Evolutionary conservation across 2,888 invertebrate species (phyloP).

Genomic region (Platycheirus albimanus): DNA sequence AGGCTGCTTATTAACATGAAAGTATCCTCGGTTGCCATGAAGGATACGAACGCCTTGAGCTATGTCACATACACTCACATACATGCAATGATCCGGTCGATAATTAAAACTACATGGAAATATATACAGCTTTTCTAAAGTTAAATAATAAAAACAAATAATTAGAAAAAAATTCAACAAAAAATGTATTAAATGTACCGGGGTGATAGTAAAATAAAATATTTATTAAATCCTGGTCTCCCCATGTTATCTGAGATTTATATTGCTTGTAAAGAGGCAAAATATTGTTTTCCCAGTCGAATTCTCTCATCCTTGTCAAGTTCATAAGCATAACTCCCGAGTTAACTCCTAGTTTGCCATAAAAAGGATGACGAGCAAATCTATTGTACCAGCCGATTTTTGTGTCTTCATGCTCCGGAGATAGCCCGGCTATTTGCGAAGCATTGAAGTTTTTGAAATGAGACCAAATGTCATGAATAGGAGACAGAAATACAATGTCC

Average conservation of each 20-base stretch:
- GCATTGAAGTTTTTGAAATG: conserved; percentile 91
- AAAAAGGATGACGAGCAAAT: conserved; percentile 97
- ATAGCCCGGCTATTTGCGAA: conserved; percentile 93
- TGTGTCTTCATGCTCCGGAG: conserved; percentile 95
- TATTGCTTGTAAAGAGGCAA: conserved; percentile 93
- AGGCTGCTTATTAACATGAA: conserved; percentile 93
- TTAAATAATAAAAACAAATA: too few species aligned
- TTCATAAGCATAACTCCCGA: conserved; percentile 99
- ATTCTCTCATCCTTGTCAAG: conserved; percentile 93
- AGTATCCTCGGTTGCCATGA: conserved; percentile 94
- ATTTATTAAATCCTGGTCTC: conserved; percentile 97
- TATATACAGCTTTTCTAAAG: conserved; percentile 88
- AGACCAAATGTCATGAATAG: conserved; percentile 92
- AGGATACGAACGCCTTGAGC: conserved; percentile 89
- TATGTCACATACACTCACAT: conserved; percentile 91
- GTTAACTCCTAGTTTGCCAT: conserved; percentile 92
- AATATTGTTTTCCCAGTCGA: conserved; percentile 93
- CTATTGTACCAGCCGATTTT: conserved; percentile 97
- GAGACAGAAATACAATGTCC: conserved; percentile 93
- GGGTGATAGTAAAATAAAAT: conserved; percentile 92
- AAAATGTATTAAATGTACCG: conserved; percentile 82
- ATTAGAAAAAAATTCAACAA: too few species aligned
- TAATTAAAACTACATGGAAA: conserved; percentile 95
- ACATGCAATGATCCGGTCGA: conserved; percentile 98
- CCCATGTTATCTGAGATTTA: conserved; percentile 94